Base-by-base conservation (phyloP, 2,888 invertebrate genomes). In the Agelastica alni region DNA sequence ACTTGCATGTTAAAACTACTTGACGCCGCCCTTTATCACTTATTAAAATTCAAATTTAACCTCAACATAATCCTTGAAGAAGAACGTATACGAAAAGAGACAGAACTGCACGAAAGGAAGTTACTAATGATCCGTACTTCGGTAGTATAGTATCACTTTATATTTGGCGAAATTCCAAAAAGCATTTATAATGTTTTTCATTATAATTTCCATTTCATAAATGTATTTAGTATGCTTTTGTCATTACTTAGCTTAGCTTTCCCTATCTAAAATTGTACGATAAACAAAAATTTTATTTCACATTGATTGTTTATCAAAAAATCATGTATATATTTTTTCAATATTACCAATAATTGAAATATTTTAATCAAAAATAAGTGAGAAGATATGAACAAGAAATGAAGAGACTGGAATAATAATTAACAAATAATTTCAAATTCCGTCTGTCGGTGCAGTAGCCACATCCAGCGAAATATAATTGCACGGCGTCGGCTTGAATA, bases 1-100 rank as follows among this genome's bases (percentile, higher is more conserved):
- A n/a, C n/a, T n/a, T n/a, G n/a, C n/a, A n/a, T n/a, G n/a, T 39
- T 39, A 39, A 39, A 39, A 20, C 10, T 39, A 39, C 37, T 39
- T 39, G 20, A 20, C 13, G 18, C 18, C 18, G 37, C 37, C 37
- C 20, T 39, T 39, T 39, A 20, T 17, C 17, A 39, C 12, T 39
- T 39, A 37, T 37, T 20, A 39, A 39, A 39, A 39, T 39, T 39
- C 20, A 39, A 20, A 39, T 39, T 39, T 20, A n/a, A 6, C 20
- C 17, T 39, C 37, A 39, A 20, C 37, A 3, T 39, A 39, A 39
- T 39, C 37, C 37, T 7, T 20, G 20, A 20, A 17, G 12, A 39
- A 9, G 6, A 9, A 9, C 9, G 26, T 26, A 26, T 26, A 26
- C 37, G 20, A 12, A 39, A 3, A n/a, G 18, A 10, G 10, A 14